Base-by-base conservation (phyloP, 2,797 vertebrate genomes). In the Microtus obscurus region DNA sequence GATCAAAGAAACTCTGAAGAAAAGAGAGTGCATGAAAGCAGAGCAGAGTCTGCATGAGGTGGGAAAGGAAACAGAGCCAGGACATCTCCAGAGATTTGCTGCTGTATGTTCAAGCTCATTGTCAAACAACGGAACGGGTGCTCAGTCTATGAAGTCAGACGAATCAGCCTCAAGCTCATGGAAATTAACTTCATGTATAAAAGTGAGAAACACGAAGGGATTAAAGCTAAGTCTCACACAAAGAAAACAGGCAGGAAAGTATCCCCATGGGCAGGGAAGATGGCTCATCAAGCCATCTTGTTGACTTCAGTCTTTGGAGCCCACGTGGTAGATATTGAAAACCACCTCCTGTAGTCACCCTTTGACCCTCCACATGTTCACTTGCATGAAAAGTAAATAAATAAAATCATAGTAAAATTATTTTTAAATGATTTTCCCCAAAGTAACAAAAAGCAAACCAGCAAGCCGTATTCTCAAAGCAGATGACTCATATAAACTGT, bases 401-500 rank as follows among this genome's bases (percentile, higher is more conserved):
- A n/a, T 67, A 48, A 34, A 82, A 82, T 61, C 19, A 31, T 29
- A 82, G 40, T 43, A 11, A 48, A 48, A 34, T 34, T 48, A 48
- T 69, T 45, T 83, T 17, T 48, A 85, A 69, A 67, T 85, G 43
- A 61, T 34, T 34, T 69, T 3, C 37, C 13, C 34, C 37, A 89
- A 76, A 88, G 65, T 34, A 88, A 51, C 16, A 6, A 87, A 87
- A 91, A 89, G 67, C 16, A 82, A 53, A 25, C 73, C 16, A 91
- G 12, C 67, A 59, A 91, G 48, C 45, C 27, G 4, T 40, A n/a
- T 21, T n/a, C 13, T 91, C 43, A 65, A 45, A 89, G 86, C 7
- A 76, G 43, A 69, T 53, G n/a, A 86, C 79, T 76, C 85, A 71
- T 40, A 89, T 63, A 95, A 91, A 76, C 29, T 45, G 53, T 80